Conservation (phyloP, 2,797 vertebrate genomes). For the Pipistrellus nathusii region DNA sequence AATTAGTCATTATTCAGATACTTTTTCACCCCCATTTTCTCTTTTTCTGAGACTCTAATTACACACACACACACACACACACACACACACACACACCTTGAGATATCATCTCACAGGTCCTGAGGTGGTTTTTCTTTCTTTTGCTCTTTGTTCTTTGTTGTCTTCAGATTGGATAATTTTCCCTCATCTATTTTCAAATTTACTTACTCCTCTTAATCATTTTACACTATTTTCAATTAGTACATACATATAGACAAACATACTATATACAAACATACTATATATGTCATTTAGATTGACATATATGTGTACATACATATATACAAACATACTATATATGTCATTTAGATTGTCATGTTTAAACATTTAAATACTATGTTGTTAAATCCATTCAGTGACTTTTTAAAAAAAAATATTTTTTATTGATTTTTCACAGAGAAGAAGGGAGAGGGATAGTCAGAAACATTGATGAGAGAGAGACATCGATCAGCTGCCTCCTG, state of each 20-base stretch:
- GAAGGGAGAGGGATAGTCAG: too few species aligned
- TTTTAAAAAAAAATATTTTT: not conserved
- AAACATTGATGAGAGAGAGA: too few species aligned
- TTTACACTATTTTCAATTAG: not conserved
- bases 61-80: too few species aligned
- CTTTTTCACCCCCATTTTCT: not conserved
- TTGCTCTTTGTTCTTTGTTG: constrained; percentile 10
- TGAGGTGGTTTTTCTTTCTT: not conserved
- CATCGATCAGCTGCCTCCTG: too few species aligned
- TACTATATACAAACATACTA: not conserved
- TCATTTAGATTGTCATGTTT: constrained; percentile 32
- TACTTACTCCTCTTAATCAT: not conserved
- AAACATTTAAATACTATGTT: constrained; percentile 7
- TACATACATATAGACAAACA: too few species aligned
- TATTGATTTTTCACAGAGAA: too few species aligned
- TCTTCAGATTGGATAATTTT: constrained; percentile 10
- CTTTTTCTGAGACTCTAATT: not conserved
- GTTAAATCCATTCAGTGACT: not conserved
- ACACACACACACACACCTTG: too few species aligned
- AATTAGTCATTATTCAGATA: not conserved
- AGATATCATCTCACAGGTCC: not conserved
- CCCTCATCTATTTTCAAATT: constrained; percentile 5
- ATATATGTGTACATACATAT: not conserved
- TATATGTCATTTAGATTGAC: constrained; percentile 3
- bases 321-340: not conserved